A percentile compares a stretch with the other conserved stretches of the same genome.
Evolutionary conservation across 2,888 invertebrate genomes (phyloP).

Genomic region (Orchestes rusci): DNA sequence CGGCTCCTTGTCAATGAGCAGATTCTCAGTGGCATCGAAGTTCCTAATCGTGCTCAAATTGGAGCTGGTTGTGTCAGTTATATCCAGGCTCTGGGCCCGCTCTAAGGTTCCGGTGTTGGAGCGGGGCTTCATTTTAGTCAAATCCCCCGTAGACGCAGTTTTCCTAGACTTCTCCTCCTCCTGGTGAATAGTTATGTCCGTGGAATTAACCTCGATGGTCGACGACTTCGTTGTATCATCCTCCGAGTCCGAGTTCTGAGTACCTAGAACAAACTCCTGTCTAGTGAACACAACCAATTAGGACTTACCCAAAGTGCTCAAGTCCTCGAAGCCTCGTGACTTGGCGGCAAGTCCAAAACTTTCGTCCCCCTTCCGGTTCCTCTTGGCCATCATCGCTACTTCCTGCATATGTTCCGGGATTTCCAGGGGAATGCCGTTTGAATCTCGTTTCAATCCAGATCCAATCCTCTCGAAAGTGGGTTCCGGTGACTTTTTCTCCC

Average conservation of each 20-base stretch:
- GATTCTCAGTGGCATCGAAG: constrained; percentile 33
- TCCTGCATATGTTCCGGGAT: constrained; percentile 65
- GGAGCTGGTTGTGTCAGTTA: constrained; percentile 45
- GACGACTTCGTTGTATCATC: constrained; percentile 45
- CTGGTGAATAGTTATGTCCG: constrained; percentile 68
- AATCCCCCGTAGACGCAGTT: constrained; percentile 72
- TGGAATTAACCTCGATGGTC: constrained; percentile 66
- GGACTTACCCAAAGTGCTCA: constrained; percentile 13
- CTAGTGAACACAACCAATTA: too few species aligned
- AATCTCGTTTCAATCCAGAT: constrained; percentile 54
- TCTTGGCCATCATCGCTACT: constrained; percentile 62
- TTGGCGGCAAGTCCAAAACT: constrained; percentile 33
- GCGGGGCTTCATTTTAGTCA: constrained; percentile 57
- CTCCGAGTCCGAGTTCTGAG: constrained; percentile 39
- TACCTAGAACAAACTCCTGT: too few species aligned
- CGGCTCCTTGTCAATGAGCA: constrained; percentile 50
- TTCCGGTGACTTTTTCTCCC: constrained; percentile 42
- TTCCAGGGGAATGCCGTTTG: constrained; percentile 60
- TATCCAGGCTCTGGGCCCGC: constrained; percentile 73
- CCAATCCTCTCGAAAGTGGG: constrained; percentile 42
- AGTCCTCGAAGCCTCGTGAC: constrained; percentile 16
- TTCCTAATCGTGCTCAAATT: constrained; percentile 22
- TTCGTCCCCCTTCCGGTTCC: constrained; percentile 53
- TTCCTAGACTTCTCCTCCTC: constrained; percentile 57
- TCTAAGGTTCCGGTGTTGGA: constrained; percentile 54